These are phyloP conservation scores for Anisognathus igniventris DNA, from an alignment of 2,797 vertebrate genomes.

Conservation along the genomic window DNA sequence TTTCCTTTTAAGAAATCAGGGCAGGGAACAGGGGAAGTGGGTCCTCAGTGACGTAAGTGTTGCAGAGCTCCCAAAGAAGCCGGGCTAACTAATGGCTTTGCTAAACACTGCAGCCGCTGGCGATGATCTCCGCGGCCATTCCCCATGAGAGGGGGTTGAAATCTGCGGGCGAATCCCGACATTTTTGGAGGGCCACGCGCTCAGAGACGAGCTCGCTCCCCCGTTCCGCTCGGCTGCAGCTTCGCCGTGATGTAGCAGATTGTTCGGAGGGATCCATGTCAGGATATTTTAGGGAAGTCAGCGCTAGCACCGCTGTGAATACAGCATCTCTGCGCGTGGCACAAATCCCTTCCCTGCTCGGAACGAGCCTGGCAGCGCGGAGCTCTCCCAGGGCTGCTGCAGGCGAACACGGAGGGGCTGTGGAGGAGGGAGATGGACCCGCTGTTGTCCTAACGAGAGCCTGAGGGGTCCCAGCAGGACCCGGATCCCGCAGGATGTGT, in stretches of 20 bases:
- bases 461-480: neutral
- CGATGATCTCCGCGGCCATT: neutral
- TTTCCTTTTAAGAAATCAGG: neutral
- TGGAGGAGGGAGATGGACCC: neutral
- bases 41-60: constrained; percentile 8
- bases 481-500: accelerated
- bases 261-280: neutral
- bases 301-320: neutral
- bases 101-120: neutral
- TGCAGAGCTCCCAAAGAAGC: neutral
- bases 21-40: neutral
- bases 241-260: neutral
- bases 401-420: neutral
- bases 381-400: neutral
- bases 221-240: neutral
- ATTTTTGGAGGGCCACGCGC: neutral
- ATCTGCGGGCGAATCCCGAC: neutral
- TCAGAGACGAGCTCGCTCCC: neutral
- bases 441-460: neutral
- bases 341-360: neutral
- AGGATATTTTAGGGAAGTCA: constrained; percentile 12
- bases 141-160: neutral
- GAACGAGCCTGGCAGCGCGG: neutral
- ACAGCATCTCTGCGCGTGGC: neutral
- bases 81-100: neutral